Conservation (phyloP, 1,140 invertebrate species). For the Chrysoperla carnea region DNA sequence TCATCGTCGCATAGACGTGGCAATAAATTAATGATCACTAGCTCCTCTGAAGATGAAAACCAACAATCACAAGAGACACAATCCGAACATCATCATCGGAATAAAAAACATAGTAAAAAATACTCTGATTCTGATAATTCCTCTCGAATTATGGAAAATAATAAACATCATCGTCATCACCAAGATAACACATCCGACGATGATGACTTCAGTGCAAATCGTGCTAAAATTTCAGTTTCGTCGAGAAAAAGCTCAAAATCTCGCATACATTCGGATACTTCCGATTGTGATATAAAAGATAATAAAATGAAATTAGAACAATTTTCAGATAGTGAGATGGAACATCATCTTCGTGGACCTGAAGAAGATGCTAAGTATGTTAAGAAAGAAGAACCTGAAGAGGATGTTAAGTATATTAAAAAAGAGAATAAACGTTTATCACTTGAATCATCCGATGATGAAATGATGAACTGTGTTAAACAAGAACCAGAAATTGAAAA, state of each 20-base stretch:
- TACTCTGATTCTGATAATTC: slow-evolving; percentile 25
- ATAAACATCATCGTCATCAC: slow-evolving; percentile 8
- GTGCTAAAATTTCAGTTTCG: slow-evolving; percentile 15
- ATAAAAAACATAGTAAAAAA: slow-evolving; percentile 22
- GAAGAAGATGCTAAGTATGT: no score
- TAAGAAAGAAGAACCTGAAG: no score
- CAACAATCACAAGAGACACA: slow-evolving; percentile 5
- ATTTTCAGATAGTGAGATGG: slow-evolving; percentile 32
- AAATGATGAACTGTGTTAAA: no score
- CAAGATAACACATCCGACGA: slow-evolving; percentile 21
- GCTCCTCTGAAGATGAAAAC: slow-evolving; percentile 36
- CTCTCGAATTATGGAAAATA: slow-evolving; percentile 3
- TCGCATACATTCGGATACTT: slow-evolving; percentile 38
- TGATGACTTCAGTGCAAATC: slow-evolving; percentile 17
- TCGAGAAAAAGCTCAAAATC: slow-evolving; percentile 28
- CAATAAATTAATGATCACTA: slow-evolving; percentile 28
- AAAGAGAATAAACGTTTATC: no score
- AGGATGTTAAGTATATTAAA: no score
- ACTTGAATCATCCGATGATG: no score
- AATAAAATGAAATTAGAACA: slow-evolving; percentile 22
- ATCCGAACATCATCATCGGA: slow-evolving; percentile 6
- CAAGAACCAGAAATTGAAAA: no score
- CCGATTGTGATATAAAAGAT: slow-evolving; percentile 31
- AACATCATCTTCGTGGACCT: slow-evolving; percentile 13
- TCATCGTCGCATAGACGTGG: slow-evolving; percentile 13